Conservation (phyloP, 2,113 vertebrate species). For the Tupaia tana region DNA sequence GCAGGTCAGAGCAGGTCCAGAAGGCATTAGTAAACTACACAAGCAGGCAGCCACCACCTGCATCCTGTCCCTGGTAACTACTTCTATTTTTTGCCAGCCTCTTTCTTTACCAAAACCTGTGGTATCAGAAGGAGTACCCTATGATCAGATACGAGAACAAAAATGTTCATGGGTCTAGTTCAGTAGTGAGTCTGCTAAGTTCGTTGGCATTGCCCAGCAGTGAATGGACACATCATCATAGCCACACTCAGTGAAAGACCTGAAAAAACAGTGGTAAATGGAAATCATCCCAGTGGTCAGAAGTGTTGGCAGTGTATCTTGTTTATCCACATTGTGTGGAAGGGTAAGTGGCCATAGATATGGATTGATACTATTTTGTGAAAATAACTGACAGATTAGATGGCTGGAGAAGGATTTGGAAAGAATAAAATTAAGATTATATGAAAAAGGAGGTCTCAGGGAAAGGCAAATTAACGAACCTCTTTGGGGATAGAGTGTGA, state of each 20-base stretch:
- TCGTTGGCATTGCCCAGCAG: neutral
- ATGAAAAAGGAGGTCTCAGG: neutral
- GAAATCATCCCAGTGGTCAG: neutral
- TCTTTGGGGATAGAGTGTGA: neutral
- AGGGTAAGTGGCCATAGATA: neutral
- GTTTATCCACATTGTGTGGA: neutral
- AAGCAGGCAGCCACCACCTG: neutral
- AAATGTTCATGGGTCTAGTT: neutral
- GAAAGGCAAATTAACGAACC: neutral
- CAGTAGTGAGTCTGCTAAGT: neutral
- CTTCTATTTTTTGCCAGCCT: neutral
- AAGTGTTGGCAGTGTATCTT: neutral
- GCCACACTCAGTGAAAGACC: neutral
- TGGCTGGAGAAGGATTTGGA: neutral
- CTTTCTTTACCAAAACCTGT: neutral
- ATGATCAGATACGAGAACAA: neutral
- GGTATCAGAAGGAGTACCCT: neutral
- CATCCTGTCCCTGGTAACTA: neutral
- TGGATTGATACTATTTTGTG: neutral
- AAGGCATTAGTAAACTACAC: neutral
- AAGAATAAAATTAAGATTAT: neutral
- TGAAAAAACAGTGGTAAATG: neutral
- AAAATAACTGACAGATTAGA: neutral
- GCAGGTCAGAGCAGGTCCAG: neutral
- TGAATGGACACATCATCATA: neutral